Base-by-base conservation (phyloP, 2,888 invertebrate species). In the Luffia ferchaultella region DNA sequence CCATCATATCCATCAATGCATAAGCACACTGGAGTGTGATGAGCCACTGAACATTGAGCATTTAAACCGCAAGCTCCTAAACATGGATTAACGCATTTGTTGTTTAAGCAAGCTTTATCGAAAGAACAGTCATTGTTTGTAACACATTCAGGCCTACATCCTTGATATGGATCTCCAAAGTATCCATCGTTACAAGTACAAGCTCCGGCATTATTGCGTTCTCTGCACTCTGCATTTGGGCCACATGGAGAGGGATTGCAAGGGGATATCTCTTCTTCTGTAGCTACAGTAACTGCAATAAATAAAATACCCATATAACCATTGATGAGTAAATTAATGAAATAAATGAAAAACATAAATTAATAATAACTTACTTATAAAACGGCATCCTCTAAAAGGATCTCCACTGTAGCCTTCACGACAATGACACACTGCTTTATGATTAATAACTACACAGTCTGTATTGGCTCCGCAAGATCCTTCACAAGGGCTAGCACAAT, bases 211-310 rank as follows among this genome's bases (percentile, higher is more conserved):
- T 91, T 91, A 61, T 93, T 93, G 56, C 88, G 86, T 71, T 93
- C 93, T 5, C 93, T 87, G 61, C 93, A 95, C 71, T 93, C 92
- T 1, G 94, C 92, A 61, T 93, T 92, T 3, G 90, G 91, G 41
- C 95, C 95, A 65, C 95, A 95, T 1, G 94, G 94, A 51, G 93
- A 92, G 48, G 93, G 93, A 50, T 86, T 85, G 63, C 95, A 94
- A 2, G 95, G 93, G 94, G 93, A 76, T 94, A 91, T 61, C 94
- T 88, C 89, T 58, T 86, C 88, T 66, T 88, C 89, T 66, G 88
- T 89, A 54, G 87, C 79, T 56, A 80, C 78, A 20, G 85, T 74
- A 55, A 86, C 87, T 88, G 60, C 79, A 54, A 63, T 50, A 47
- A 56, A 42, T 48, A 18, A 16, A 45, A 41, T 17, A 20, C 12